Conservation (phyloP, 2,888 invertebrate species). For the Nephrotoma flavescens region DNA sequence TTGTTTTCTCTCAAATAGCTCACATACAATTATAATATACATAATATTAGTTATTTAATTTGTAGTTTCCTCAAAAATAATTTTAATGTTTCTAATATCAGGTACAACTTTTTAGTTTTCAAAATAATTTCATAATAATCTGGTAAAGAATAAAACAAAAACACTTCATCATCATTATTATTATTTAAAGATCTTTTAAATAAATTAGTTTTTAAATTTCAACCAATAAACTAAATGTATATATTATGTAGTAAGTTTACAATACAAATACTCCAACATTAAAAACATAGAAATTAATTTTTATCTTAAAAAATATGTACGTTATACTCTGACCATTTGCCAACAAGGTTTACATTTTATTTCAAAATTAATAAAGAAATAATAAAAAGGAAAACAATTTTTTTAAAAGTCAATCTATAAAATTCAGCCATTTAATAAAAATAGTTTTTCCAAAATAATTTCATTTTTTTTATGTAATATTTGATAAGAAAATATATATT, state of each 20-base stretch:
- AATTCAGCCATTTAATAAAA: not conserved
- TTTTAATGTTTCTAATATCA: slow-evolving; percentile 17
- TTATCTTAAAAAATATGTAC: not conserved
- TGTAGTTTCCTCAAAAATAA: not conserved
- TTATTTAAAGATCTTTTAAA: not conserved
- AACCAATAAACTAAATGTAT: not conserved
- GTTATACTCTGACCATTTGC: not conserved
- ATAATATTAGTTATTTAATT: not conserved
- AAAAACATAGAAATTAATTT: slow-evolving; percentile 4
- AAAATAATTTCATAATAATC: not conserved
- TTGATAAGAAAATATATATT: not conserved
- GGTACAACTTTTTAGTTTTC: slow-evolving; percentile 13
- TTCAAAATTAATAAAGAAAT: not conserved
- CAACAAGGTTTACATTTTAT: not conserved
- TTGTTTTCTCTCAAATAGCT: not conserved
- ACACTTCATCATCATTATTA: not conserved
- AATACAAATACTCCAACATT: slow-evolving; percentile 4
- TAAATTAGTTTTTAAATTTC: not conserved
- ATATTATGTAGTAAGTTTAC: not conserved
- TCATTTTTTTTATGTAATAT: not conserved
- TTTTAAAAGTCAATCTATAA: not conserved
- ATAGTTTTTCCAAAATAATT: not conserved
- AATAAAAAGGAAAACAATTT: not conserved
- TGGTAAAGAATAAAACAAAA: not conserved
- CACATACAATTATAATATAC: not conserved